Evolutionary conservation across 2,113 vertebrate species (phyloP), one percentile per base, ranked within the genome.

Genomic region (Aepyceros melampus): DNA sequence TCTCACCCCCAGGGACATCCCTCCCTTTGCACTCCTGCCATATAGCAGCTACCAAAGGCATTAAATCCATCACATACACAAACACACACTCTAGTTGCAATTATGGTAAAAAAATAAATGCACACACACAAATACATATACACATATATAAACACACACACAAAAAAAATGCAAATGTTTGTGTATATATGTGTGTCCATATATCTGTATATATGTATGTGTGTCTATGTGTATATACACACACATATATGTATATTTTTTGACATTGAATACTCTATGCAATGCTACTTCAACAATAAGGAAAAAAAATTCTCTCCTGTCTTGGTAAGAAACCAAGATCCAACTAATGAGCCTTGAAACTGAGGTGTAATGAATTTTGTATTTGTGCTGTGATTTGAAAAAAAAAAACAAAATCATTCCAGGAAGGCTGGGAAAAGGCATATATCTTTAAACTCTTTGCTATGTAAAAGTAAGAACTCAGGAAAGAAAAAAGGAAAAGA

Each of bases 311-410:
- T 76, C 88, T 87, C 93, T 87, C 95, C 91, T 51, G 87, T 97
- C 64, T 96, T 95, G 85, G 91, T 94, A 82, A 98, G 87, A 96
- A 97, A 95, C 95, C 98, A 95, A 97, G 98, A 95, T 55, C 47
- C 87, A 98, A 45, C 95, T 94, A 98, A 98, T 96, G 98, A 98
- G 97, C 98, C 98, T 97, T 97, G 95, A 97, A 96, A 98, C 81
- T 82, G 94, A 98, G 96, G 94, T 94, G 60, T 96, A 97, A 98
- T 98, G 97, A 98, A 96, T 96, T 98, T 97, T 95, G 96, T 85
- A 27, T 89, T 91, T 25, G 81, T 71, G 85, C 93, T 97, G 84
- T 40, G 89, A 89, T 90, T 36, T 78, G 92, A 36, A 89, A 88
- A 9, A n/a, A 64, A 62, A 62, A 64, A 67, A n/a, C n/a, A 36